Conservation (phyloP, 2,797 vertebrate genomes). For the Sitta carolinensis region DNA sequence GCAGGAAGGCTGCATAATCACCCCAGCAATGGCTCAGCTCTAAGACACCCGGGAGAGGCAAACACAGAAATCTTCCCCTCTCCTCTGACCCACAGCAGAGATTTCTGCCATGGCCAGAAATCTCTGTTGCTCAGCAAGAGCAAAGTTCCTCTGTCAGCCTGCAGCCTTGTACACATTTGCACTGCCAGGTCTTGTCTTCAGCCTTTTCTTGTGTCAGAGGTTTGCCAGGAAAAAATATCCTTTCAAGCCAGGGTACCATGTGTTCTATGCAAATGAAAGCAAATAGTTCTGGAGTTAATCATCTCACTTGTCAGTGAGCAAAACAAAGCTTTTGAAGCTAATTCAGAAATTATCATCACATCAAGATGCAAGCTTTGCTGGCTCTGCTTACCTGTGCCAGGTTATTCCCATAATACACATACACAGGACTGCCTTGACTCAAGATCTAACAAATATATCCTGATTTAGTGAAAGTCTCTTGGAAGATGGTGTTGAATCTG, state of each 20-base stretch:
- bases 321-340: slow-evolving; percentile 11
- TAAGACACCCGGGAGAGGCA: background rate
- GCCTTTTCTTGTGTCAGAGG: background rate
- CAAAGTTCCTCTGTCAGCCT: background rate
- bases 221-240: background rate
- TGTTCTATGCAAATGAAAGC: slow-evolving; percentile 15
- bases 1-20: background rate
- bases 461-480: background rate
- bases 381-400: background rate
- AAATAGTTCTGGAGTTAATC: slow-evolving; percentile 12
- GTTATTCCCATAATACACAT: background rate
- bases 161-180: background rate
- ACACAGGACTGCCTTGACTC: background rate
- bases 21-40: background rate
- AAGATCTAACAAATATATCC: background rate
- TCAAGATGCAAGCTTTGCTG: background rate
- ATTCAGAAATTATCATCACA: background rate
- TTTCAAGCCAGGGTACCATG: background rate
- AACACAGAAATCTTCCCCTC: background rate
- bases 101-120: background rate
- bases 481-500: background rate
- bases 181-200: background rate
- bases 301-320: background rate
- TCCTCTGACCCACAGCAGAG: background rate
- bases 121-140: background rate